Evolutionary conservation across 2,888 invertebrate genomes (phyloP).

Genomic region (Andrena chrysosceles): DNA sequence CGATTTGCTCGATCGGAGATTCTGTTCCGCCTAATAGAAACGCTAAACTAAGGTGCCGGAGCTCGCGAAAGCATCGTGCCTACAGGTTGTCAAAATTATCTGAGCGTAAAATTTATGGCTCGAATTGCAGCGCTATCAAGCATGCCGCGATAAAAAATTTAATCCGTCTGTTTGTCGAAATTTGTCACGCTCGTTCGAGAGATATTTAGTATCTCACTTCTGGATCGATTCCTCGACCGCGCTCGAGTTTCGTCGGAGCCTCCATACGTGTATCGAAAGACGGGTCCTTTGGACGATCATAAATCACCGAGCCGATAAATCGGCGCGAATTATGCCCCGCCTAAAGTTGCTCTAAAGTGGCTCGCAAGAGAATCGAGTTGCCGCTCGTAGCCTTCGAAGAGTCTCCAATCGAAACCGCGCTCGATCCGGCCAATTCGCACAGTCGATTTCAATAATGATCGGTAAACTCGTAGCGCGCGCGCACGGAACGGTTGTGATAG

Average conservation of each 20-base stretch:
- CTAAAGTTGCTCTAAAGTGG: neutral
- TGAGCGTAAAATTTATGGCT: conserved; percentile 4
- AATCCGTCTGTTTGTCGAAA: conserved; percentile 28
- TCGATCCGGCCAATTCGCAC: neutral
- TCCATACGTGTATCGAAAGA: neutral
- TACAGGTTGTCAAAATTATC: conserved; percentile 18
- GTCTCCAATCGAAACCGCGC: neutral
- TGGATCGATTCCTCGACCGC: neutral
- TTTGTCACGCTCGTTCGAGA: conserved; percentile 3
- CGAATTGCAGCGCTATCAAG: neutral
- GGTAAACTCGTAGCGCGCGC: neutral
- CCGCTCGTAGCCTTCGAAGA: neutral
- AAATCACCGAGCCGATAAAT: conserved; percentile 14
- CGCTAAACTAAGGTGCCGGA: too few species aligned
- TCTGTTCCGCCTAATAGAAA: too few species aligned
- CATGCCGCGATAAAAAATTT: conserved; percentile 21
- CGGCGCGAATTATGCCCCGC: conserved; percentile 7
- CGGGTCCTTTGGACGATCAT: neutral
- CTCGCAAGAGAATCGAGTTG: neutral
- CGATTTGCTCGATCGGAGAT: too few species aligned
- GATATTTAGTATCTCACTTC: neutral
- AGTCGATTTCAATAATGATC: neutral
- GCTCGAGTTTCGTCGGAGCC: neutral
- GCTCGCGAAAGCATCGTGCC: too few species aligned
- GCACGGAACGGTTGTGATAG: conserved; percentile 5